These are phyloP conservation scores for Lophotis ruficrista DNA, from an alignment of 2,113 vertebrate genomes.

Conservation along the genomic window DNA sequence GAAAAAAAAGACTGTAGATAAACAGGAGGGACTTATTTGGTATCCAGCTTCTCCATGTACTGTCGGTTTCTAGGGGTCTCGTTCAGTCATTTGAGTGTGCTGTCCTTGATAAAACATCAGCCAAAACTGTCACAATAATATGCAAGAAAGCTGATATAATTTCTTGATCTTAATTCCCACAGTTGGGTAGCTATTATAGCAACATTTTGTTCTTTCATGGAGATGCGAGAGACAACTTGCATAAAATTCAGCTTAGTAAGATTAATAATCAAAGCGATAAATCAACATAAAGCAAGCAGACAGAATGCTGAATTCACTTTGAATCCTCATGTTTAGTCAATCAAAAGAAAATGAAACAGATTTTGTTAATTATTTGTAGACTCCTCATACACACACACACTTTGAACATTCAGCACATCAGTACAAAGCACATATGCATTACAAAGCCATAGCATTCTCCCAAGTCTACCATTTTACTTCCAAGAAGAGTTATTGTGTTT, in stretches of 20 bases:
- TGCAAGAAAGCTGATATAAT: not conserved
- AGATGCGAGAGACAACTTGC: slow-evolving; percentile 29
- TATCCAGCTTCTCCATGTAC: not conserved
- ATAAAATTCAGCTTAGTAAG: slow-evolving; percentile 11
- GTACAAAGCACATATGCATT: not conserved
- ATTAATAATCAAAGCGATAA: not conserved
- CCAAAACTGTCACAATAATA: slow-evolving; percentile 47
- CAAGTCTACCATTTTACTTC: not conserved
- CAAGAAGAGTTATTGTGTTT: not conserved
- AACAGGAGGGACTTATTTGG: not conserved
- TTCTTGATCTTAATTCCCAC: slow-evolving; percentile 49
- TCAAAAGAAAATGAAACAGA: not conserved
- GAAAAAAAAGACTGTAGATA: not conserved
- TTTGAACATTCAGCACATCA: not conserved
- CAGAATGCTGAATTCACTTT: not conserved
- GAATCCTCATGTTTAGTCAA: not conserved
- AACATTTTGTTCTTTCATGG: slow-evolving; percentile 23
- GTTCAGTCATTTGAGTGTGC: not conserved
- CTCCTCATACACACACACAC: not conserved
- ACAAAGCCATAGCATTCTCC: not conserved
- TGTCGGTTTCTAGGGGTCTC: not conserved
- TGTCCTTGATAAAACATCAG: slow-evolving; percentile 40
- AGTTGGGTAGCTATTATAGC: slow-evolving; percentile 22
- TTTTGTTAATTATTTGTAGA: not conserved
- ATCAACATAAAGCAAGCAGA: slow-evolving; percentile 5